Percentiles rank a stretch among this genome's conserved stretches.
Conservation (phyloP, 2,113 vertebrate species). For the Halichoerus grypus region DNA sequence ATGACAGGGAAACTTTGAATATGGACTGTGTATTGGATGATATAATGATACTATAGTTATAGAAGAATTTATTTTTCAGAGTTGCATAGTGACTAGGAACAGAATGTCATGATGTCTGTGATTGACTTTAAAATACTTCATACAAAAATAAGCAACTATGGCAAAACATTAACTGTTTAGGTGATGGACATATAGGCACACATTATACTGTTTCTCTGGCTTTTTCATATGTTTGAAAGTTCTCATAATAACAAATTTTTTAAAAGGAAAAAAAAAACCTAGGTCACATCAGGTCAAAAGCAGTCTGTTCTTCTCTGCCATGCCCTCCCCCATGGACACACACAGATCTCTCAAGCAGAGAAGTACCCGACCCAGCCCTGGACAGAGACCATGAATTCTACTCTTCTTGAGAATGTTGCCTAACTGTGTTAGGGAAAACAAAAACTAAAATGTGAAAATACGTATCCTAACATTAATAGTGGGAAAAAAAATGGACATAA, state of each 20-base stretch:
- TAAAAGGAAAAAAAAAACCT: neutral
- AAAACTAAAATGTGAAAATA: neutral
- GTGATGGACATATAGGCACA: neutral
- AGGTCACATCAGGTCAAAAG: neutral
- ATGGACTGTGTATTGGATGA: neutral
- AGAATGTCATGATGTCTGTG: neutral
- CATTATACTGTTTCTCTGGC: neutral
- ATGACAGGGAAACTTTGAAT: neutral
- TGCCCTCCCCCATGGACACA: neutral
- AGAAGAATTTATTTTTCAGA: neutral
- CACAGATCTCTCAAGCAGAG: neutral
- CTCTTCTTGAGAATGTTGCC: neutral
- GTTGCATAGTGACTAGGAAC: neutral
- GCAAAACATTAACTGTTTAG: neutral
- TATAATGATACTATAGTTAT: neutral
- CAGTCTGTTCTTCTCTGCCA: neutral
- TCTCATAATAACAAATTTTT: neutral
- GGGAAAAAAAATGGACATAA: neutral
- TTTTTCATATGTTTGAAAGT: conserved; percentile 43
- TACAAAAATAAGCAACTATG: neutral
- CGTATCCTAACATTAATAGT: neutral
- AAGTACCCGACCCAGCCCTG: neutral
- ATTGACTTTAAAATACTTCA: conserved; percentile 38
- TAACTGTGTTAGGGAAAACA: neutral
- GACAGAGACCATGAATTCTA: neutral